Evolutionary conservation across 2,888 invertebrate genomes (phyloP).

Genomic region (Oscheius onirici): DNA sequence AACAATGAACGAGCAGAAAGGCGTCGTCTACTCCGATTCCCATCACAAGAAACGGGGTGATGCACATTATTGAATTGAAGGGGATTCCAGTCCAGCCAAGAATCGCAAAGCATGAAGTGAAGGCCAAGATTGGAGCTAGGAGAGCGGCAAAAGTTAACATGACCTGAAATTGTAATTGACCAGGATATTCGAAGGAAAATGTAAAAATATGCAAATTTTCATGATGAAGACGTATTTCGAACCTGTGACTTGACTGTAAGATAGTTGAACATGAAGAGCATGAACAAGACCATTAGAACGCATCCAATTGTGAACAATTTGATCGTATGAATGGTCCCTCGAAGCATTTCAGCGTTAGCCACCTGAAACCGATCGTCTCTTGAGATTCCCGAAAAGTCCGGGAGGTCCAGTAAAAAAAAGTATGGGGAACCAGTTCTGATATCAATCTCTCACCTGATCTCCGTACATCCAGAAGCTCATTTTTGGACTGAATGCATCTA

Average conservation of each 20-base stretch:
- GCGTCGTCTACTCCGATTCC: conserved; percentile 63
- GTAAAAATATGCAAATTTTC: neutral
- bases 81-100: conserved; percentile 56
- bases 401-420: neutral
- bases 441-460: conserved; percentile 51
- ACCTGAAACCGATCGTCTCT: conserved; percentile 38
- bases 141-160: conserved; percentile 50
- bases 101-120: conserved; percentile 46
- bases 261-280: conserved; percentile 59
- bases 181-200: neutral
- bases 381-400: neutral
- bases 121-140: conserved; percentile 50
- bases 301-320: conserved; percentile 61
- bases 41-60: conserved; percentile 58
- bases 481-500: conserved; percentile 47
- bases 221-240: too few species aligned
- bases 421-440: neutral
- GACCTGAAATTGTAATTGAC: conserved; percentile 24
- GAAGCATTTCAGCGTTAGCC: conserved; percentile 67
- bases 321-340: conserved; percentile 60
- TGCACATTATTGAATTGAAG: conserved; percentile 60
- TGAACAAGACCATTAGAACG: conserved; percentile 58
- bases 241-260: conserved; percentile 47
- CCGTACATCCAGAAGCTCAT: conserved; percentile 64
- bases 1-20: conserved; percentile 55